Conservation (phyloP, 1,140 invertebrate species). For the Zaprionus ghesquierei region DNA sequence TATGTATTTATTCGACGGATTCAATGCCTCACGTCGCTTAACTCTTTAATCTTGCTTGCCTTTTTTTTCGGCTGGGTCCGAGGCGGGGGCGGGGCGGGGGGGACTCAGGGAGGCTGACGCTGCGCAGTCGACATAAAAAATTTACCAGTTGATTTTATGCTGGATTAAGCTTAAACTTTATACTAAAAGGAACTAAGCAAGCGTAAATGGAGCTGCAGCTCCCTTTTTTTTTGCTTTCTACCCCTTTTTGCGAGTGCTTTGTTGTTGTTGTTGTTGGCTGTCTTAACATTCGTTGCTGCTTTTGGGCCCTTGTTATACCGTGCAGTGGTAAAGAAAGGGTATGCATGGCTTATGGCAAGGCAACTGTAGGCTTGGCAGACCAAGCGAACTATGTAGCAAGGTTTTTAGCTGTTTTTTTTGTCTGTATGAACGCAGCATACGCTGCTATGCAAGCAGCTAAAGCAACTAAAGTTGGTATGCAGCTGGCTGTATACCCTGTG, state of each 20-base stretch:
- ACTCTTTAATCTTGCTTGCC: slow-evolving; percentile 70
- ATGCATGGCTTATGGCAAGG: background rate
- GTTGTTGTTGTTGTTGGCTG: slow-evolving; percentile 48
- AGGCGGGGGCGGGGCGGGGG: no score
- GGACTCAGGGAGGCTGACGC: background rate
- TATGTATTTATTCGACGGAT: slow-evolving; percentile 6
- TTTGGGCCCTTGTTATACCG: slow-evolving; percentile 45
- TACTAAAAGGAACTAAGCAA: slow-evolving; percentile 80
- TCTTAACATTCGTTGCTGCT: slow-evolving; percentile 24
- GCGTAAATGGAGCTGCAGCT: slow-evolving; percentile 70
- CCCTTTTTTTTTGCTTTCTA: no score
- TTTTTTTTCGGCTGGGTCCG: slow-evolving; percentile 11
- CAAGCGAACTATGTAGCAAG: no score
- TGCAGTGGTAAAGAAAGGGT: background rate
- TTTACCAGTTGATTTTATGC: slow-evolving; percentile 82
- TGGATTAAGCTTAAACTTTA: slow-evolving; percentile 81
- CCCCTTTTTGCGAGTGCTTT: slow-evolving; percentile 11
- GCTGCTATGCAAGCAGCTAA: background rate
- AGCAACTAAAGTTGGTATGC: background rate
- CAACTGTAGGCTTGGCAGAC: background rate
- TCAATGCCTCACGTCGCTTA: slow-evolving; percentile 47
- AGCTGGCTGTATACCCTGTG: background rate
- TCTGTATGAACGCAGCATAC: background rate
- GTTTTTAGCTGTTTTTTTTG: background rate
- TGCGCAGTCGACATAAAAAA: slow-evolving; percentile 67